phyloP scores from a whole-genome alignment of 1,140 invertebrate genomes.

The Rhynchophorus ferrugineus region DNA sequence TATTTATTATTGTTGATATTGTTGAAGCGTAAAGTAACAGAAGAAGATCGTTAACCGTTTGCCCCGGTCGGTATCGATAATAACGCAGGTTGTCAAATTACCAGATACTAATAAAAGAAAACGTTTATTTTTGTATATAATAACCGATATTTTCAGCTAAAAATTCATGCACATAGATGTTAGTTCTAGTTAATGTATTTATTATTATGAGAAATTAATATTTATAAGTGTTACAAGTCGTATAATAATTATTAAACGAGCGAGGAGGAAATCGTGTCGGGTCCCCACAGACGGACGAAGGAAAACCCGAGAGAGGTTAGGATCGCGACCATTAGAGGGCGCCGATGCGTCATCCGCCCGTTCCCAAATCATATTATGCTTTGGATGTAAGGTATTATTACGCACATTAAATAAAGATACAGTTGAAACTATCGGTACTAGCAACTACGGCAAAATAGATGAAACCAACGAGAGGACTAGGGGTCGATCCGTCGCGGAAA shows the following conservation, averaged over 20 bases:
- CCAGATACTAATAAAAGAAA: slow-evolving; percentile 12
- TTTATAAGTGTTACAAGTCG: slow-evolving; percentile 13
- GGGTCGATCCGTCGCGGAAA: slow-evolving; percentile 21
- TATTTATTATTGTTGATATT: slow-evolving; percentile 21
- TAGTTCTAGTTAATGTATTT: slow-evolving; percentile 29
- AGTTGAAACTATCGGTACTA: slow-evolving; percentile 21
- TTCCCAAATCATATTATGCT: slow-evolving; percentile 31
- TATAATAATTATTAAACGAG: too few species aligned
- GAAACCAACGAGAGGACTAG: neutral
- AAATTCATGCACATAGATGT: slow-evolving; percentile 22
- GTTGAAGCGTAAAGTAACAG: slow-evolving; percentile 6
- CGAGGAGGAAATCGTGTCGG: too few species aligned
- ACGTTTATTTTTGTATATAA: slow-evolving; percentile 15
- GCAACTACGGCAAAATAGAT: too few species aligned
- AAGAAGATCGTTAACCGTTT: too few species aligned
- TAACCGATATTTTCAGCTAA: slow-evolving; percentile 16
- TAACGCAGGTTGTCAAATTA: slow-evolving; percentile 10
- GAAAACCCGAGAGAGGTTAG: too few species aligned
- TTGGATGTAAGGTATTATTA: slow-evolving; percentile 31
- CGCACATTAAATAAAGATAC: slow-evolving; percentile 17
- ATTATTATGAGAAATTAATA: slow-evolving; percentile 25
- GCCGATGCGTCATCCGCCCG: too few species aligned
- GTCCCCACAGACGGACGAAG: too few species aligned
- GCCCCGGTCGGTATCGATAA: slow-evolving; percentile 8
- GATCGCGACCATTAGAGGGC: too few species aligned